Evolutionary conservation across 30 jellyfish, hydroid and myxozoan species (phyloP).

Genomic region (Sanderia malayensis): DNA sequence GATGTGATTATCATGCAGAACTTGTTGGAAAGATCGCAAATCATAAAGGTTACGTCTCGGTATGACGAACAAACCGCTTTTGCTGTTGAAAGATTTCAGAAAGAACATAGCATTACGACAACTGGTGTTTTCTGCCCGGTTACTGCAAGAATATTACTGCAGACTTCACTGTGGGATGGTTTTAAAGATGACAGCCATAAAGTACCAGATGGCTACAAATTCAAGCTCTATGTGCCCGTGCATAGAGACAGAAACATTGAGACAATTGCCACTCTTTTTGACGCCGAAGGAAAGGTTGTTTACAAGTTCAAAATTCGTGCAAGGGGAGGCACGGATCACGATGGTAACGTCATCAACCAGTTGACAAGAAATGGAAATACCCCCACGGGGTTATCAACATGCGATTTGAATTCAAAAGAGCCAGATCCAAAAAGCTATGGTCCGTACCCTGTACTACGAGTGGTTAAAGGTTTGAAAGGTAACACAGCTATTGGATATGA

Average conservation of each 20-base stretch:
- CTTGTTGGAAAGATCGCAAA: constrained; percentile 49
- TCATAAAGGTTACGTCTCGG: constrained; percentile 19
- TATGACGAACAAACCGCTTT: constrained; percentile 65
- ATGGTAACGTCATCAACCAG: constrained; percentile 61
- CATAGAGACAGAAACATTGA: constrained; percentile 63
- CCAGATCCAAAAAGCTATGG: constrained; percentile 71
- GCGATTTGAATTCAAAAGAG: constrained; percentile 70
- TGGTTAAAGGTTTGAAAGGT: constrained; percentile 74
- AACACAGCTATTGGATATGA: constrained; percentile 78
- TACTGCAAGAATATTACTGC: constrained; percentile 49
- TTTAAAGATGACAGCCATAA: constrained; percentile 62
- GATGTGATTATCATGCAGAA: constrained; percentile 79
- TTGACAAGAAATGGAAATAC: constrained; percentile 85
- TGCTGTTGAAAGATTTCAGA: constrained; percentile 48
- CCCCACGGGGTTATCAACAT: constrained; percentile 75
- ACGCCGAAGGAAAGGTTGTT: constrained; percentile 36
- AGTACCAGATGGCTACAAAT: constrained; percentile 67
- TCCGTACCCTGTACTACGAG: constrained; percentile 80
- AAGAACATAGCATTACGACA: constrained; percentile 10
- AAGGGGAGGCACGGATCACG: constrained; percentile 50
- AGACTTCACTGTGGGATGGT: constrained; percentile 60
- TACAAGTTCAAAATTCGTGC: constrained; percentile 63
- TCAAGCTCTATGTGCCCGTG: constrained; percentile 77
- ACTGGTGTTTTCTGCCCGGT: constrained; percentile 59
- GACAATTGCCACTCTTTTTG: constrained; percentile 65